phyloP scores from a whole-genome alignment of 2,113 vertebrate species.

The Lamprologus callipterus region DNA sequence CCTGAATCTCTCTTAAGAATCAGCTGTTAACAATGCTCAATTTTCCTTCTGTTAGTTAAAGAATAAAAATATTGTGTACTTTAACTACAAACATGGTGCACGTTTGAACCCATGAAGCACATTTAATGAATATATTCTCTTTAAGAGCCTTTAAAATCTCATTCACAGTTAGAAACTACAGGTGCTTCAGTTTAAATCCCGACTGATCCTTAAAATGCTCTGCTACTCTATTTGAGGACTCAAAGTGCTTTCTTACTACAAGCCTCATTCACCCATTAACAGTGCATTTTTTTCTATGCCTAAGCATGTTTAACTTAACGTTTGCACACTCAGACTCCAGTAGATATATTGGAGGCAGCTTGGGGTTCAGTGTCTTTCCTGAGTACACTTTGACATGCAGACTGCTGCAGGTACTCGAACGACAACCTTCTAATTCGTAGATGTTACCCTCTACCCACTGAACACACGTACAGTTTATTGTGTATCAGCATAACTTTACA shows the following conservation, averaged over 20 bases:
- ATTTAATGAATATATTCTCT: not conserved
- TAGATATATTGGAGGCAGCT: not conserved
- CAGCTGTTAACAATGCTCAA: not conserved
- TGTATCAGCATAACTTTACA: not conserved
- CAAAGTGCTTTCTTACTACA: not conserved
- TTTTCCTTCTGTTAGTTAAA: not conserved
- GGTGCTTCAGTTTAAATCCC: not conserved
- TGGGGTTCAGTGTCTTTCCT: not conserved
- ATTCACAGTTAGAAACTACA: not conserved
- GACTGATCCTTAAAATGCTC: not conserved
- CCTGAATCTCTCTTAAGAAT: not conserved
- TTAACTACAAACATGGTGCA: not conserved
- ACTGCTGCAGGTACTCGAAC: not conserved
- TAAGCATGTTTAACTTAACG: accelerated
- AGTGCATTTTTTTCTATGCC: not conserved
- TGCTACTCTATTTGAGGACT: not conserved
- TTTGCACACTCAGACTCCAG: not conserved
- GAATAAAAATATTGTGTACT: not conserved
- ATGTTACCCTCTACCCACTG: not conserved
- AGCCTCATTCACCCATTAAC: not conserved
- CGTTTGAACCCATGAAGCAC: not conserved
- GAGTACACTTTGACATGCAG: not conserved
- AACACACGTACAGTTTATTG: not conserved
- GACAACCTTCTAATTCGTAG: not conserved
- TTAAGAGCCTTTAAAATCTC: not conserved